A percentile compares a stretch with the other conserved stretches of the same genome.
Conservation (phyloP, 2,113 vertebrate genomes). For the Pluvialis apricaria region DNA sequence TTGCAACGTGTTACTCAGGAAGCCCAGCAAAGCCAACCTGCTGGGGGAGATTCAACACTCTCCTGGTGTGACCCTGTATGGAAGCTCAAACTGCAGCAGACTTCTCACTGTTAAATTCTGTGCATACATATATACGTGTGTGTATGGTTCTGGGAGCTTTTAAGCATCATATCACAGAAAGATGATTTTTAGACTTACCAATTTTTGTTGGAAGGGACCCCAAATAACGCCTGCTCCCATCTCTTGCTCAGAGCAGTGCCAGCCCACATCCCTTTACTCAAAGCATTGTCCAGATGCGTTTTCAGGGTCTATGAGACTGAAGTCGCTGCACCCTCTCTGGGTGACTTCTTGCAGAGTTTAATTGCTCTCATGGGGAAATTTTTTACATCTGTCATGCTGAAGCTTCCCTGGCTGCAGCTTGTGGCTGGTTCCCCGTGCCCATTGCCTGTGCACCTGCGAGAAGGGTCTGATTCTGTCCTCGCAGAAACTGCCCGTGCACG, state of each 20-base stretch:
- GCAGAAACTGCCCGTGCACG: accelerated
- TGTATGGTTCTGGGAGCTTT: neutral
- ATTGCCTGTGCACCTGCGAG: neutral
- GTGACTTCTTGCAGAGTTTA: neutral
- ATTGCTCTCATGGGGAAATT: neutral
- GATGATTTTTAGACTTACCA: neutral
- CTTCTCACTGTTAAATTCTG: neutral
- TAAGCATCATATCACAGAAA: neutral
- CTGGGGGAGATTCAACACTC: neutral
- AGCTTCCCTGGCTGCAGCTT: neutral
- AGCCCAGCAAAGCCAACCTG: neutral
- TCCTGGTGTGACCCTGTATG: accelerated
- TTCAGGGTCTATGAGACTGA: neutral
- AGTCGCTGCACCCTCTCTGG: neutral
- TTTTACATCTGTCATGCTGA: neutral
- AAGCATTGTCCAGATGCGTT: neutral
- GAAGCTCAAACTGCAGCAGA: neutral
- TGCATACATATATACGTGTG: neutral
- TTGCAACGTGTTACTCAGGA: accelerated
- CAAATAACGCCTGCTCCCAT: neutral
- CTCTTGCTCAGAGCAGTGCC: neutral
- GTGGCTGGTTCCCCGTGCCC: accelerated
- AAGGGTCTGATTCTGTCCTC: neutral
- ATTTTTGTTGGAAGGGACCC: neutral
- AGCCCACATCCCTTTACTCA: neutral